A percentile compares a stretch with the other conserved stretches of the same genome.
Conservation (phyloP, 2,797 vertebrate species). For the Cossypha heuglini region DNA sequence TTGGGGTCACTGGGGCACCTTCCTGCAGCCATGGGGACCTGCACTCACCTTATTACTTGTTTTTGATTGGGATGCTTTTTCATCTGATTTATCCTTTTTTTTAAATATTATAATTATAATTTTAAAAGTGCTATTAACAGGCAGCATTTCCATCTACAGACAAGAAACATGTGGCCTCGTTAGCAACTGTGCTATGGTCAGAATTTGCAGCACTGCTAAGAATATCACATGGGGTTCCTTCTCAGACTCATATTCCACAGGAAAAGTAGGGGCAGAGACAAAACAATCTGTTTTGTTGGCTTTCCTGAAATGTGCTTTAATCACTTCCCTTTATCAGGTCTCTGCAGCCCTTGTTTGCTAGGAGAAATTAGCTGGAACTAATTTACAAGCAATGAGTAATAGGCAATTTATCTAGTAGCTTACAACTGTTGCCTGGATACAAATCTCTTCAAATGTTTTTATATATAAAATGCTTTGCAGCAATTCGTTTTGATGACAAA, state of each 20-base stretch:
- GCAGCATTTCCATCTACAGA: background rate
- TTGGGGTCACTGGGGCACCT: background rate
- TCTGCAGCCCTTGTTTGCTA: background rate
- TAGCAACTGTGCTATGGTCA: background rate
- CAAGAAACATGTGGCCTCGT: fast-evolving
- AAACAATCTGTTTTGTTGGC: background rate
- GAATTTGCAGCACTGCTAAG: background rate
- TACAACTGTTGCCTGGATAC: slow-evolving; percentile 57
- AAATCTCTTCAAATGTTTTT: slow-evolving; percentile 8
- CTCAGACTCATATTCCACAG: background rate
- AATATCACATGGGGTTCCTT: fast-evolving
- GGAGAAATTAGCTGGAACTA: slow-evolving; percentile 49
- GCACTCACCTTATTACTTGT: background rate
- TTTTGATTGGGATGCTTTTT: background rate
- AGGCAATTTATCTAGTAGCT: slow-evolving; percentile 23
- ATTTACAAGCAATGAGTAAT: slow-evolving; percentile 22
- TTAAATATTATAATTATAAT: background rate
- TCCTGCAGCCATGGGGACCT: background rate
- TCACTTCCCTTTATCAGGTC: slow-evolving; percentile 21
- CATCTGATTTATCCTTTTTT: background rate
- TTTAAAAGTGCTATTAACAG: background rate
- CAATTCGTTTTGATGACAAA: slow-evolving; percentile 3
- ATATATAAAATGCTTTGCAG: background rate
- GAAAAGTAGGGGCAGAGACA: background rate
- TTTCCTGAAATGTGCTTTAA: background rate